Conservation (phyloP, 1,140 invertebrate genomes). For the Meloidogyne exigua region DNA sequence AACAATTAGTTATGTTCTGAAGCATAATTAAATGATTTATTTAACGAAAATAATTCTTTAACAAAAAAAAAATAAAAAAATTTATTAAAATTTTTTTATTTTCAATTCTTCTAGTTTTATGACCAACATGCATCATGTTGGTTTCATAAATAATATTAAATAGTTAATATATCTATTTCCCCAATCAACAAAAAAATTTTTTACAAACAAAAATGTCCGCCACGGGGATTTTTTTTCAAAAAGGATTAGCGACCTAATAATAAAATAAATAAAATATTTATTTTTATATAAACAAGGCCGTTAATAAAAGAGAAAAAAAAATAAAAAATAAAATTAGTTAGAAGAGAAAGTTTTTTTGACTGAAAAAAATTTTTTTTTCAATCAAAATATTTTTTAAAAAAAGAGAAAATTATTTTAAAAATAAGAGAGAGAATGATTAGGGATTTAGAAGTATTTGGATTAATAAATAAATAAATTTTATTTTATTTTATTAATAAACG, state of each 20-base stretch:
- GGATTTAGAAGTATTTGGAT: neutral
- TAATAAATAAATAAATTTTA: neutral
- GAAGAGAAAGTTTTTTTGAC: neutral
- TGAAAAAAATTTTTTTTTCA: neutral
- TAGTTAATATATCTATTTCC: neutral
- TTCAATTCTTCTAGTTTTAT: neutral
- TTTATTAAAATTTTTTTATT: neutral
- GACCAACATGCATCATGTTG: neutral
- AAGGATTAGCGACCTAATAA: neutral
- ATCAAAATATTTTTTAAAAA: no score
- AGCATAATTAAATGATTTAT: no score
- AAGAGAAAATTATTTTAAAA: no score
- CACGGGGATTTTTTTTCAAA: neutral
- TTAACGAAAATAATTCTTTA: no score
- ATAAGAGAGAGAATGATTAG: neutral
- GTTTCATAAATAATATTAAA: neutral
- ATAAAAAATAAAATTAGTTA: no score
- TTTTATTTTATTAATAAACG: neutral
- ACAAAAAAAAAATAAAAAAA: constrained; percentile 1
- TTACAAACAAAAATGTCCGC: neutral
- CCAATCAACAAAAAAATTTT: neutral
- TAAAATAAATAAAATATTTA: no score
- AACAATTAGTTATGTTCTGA: no score
- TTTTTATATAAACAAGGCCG: neutral
- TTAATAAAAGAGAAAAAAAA: neutral